Conservation (phyloP, 2,113 vertebrate genomes). For the Clarias macrocephalus region DNA sequence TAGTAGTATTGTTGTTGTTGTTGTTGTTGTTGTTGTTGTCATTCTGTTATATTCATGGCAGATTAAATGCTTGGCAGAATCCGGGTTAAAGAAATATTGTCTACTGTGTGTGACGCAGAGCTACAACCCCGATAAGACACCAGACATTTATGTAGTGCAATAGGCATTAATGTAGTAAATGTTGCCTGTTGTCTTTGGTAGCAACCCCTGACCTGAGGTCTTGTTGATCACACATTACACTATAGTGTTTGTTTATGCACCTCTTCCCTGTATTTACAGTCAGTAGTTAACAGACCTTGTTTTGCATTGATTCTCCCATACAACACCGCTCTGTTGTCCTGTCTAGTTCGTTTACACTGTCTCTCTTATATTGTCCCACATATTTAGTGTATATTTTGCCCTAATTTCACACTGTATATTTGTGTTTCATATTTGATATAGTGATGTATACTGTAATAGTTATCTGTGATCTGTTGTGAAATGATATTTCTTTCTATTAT, state of each 20-base stretch:
- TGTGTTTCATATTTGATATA: background rate
- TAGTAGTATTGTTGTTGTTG: too few species aligned
- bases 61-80: too few species aligned
- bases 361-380: background rate
- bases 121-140: too few species aligned
- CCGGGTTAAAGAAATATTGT: too few species aligned
- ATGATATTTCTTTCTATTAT: background rate
- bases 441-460: background rate
- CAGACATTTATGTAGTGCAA: too few species aligned
- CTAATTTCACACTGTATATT: background rate
- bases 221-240: constrained; percentile 55
- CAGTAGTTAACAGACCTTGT: background rate
- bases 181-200: constrained; percentile 15
- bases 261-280: background rate
- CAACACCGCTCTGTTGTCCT: background rate
- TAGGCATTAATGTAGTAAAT: too few species aligned
- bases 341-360: background rate
- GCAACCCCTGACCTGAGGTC: constrained; percentile 55
- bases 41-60: too few species aligned
- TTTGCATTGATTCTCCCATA: background rate
- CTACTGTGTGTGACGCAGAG: too few species aligned
- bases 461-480: background rate
- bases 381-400: background rate
- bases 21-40: too few species aligned
- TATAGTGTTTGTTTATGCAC: background rate